Conservation (phyloP, 2,797 vertebrate species). For the Todus mexicanus region DNA sequence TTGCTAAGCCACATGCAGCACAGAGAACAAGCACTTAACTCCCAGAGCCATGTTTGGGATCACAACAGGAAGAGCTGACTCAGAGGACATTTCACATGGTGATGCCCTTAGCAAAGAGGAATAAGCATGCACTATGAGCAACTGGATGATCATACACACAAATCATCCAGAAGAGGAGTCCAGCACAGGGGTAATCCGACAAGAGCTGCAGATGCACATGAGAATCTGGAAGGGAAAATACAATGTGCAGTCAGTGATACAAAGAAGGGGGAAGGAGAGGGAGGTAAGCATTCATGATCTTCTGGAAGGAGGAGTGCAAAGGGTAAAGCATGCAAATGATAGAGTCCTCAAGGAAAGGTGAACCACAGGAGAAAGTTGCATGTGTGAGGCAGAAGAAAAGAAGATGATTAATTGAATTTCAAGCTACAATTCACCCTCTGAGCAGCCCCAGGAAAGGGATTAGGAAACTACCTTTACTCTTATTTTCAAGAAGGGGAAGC, state of each 20-base stretch:
- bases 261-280: background rate
- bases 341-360: background rate
- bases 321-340: fast-evolving
- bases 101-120: conserved; percentile 6
- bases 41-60: fast-evolving
- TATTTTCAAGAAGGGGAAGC: background rate
- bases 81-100: background rate
- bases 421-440: background rate
- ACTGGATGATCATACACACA: background rate
- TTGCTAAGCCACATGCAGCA: background rate
- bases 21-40: background rate
- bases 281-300: background rate
- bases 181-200: background rate
- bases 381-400: background rate
- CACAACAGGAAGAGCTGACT: background rate
- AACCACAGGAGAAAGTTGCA: background rate
- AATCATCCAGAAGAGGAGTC: background rate
- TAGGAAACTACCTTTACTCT: background rate
- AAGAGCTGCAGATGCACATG: background rate
- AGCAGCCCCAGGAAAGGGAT: background rate
- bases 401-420: background rate
- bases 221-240: conserved; percentile 8
- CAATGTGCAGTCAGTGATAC: background rate
- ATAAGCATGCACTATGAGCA: background rate
- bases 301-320: background rate